Conservation (phyloP, 2,888 invertebrate species). For the Neoascia interrupta region DNA sequence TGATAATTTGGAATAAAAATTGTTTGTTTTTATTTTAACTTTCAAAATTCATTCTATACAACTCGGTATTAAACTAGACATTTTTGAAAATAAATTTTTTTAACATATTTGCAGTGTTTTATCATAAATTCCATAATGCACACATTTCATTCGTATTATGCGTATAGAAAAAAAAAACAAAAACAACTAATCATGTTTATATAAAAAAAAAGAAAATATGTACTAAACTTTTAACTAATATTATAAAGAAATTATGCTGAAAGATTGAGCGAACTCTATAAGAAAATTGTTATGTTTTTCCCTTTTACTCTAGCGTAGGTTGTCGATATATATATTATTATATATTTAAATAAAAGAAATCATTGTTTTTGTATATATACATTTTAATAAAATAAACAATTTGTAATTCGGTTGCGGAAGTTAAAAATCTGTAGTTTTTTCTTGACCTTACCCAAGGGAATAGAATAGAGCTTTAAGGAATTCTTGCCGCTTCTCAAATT, state of each 20-base stretch:
- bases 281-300: constrained; percentile 66
- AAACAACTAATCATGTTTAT: too few species aligned
- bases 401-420: constrained; percentile 68
- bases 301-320: constrained; percentile 62
- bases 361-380: constrained; percentile 66
- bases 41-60: not conserved
- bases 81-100: constrained; percentile 5
- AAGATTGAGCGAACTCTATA: constrained; percentile 46
- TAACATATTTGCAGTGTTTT: constrained; percentile 31
- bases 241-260: constrained; percentile 47
- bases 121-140: constrained; percentile 33
- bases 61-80: too few species aligned
- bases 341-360: too few species aligned
- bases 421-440: too few species aligned
- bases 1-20: constrained; percentile 9
- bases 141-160: constrained; percentile 47
- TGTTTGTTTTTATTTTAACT: constrained; percentile 13
- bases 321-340: constrained; percentile 61
- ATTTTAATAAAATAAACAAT: constrained; percentile 62
- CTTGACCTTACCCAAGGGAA: too few species aligned
- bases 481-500: too few species aligned
- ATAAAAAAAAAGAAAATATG: constrained; percentile 18
- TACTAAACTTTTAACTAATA: too few species aligned
- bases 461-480: too few species aligned
- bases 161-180: constrained; percentile 26